These are phyloP conservation scores for Halcyon smyrnensis DNA, from an alignment of 2,797 vertebrate genomes.

Conservation along the genomic window DNA sequence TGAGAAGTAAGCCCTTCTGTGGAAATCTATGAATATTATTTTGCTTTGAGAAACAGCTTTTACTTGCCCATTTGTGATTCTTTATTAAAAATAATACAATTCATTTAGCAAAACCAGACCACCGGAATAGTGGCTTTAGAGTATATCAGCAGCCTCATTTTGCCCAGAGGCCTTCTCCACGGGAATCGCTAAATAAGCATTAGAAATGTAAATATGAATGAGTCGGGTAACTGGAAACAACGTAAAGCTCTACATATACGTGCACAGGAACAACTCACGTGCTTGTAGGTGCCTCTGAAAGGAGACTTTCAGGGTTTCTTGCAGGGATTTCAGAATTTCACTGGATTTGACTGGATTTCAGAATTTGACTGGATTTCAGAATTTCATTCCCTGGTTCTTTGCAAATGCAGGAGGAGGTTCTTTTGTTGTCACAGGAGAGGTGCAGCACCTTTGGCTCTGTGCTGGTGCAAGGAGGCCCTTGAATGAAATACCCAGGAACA, in stretches of 20 bases:
- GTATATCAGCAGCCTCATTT: background rate
- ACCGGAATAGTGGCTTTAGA: background rate
- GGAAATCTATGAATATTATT: background rate
- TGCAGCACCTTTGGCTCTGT: background rate
- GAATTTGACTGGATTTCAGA: background rate
- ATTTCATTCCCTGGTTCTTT: background rate
- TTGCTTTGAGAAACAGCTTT: slow-evolving; percentile 4
- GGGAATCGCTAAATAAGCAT: background rate
- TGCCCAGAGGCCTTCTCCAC: background rate
- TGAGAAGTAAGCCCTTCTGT: background rate
- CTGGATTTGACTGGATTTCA: background rate
- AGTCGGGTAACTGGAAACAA: background rate
- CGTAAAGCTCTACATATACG: fast-evolving
- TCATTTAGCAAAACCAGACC: background rate
- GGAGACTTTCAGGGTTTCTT: background rate
- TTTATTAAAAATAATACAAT: slow-evolving; percentile 6
- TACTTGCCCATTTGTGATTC: background rate
- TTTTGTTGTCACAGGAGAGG: background rate
- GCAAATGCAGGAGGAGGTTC: background rate
- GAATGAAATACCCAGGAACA: background rate
- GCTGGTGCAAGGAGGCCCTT: background rate
- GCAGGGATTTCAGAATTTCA: background rate
- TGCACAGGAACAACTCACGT: background rate
- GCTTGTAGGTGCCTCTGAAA: background rate
- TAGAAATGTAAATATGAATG: background rate